Base-by-base conservation (phyloP, 2,888 invertebrate genomes). In the Lydus trimaculatus region DNA sequence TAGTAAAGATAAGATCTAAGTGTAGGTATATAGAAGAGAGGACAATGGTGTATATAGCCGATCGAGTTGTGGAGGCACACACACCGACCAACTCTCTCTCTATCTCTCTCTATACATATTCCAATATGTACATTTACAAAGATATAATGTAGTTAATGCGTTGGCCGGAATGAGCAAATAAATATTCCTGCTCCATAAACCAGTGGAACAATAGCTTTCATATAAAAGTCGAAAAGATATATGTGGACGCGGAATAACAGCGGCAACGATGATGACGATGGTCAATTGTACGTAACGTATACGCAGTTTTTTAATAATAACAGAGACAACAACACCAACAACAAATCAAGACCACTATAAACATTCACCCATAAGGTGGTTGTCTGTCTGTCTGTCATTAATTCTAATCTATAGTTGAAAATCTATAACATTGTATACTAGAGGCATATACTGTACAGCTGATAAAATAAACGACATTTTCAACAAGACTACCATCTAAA, bases 151-250 rank as follows among this genome's bases (percentile, higher is more conserved):
- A 72, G 73, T 72, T 75, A 77, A 78, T 75, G 75, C 79, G 77
- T 77, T 75, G 78, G 76, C 73, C 73, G 74, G 75, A 79, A 78
- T 77, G 75, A 78, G 77, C 74, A 69, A 78, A 80, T 80, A 80
- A 79, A 80, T 78, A 78, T 77, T 71, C 66, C 67, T 63, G 75
- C 67, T 71, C 74, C 75, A 76, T 76, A 76, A 76, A 77, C 73
- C 73, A 78, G 71, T 76, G 66, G 74, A 79, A 76, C 75, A 74
- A 77, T 75, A 63, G 71, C 70, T 71, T 70, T 72, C 70, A 73
- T 77, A 75, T 74, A 73, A 74, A 73, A 74, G 72, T 72, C 72
- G 65, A 43, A 64, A 31, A 66, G 71, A 73, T 73, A 70, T 71
- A 71, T 68, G 68, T 66, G 70, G 31, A 66, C 64, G 68, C 56